Conservation (phyloP, 2,888 invertebrate species). For the Diarsia brunnea region DNA sequence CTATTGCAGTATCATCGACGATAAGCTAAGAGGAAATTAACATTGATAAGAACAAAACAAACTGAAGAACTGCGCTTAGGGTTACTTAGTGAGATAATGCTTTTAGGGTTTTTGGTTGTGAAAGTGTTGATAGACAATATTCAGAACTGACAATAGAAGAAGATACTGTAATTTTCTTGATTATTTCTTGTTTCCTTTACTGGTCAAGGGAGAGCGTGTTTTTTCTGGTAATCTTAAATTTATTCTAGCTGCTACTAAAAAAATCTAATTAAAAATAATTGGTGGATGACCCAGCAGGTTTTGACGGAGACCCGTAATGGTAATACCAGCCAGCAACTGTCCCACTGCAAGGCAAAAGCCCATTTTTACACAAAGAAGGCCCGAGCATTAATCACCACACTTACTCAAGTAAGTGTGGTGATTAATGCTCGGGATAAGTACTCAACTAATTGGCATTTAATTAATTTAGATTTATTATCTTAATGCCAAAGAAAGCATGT, state of each 20-base stretch:
- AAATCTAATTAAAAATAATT: neutral
- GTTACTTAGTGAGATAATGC: neutral
- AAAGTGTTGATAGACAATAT: neutral
- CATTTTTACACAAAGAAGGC: neutral
- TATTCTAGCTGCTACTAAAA: neutral
- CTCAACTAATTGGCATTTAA: too few relatives aligned
- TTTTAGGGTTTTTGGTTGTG: neutral
- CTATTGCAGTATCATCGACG: too few relatives aligned
- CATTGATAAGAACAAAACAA: conserved; percentile 9
- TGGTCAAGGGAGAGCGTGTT: too few relatives aligned
- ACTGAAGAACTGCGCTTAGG: neutral
- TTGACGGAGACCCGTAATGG: neutral
- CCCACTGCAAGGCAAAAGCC: neutral
- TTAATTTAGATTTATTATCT: too few relatives aligned
- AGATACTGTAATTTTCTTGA: neutral
- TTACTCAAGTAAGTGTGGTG: too few relatives aligned
- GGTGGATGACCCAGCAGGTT: neutral
- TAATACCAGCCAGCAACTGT: neutral
- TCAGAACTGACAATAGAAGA: neutral
- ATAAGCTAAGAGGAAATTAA: conserved; percentile 1
- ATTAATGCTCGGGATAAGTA: too few relatives aligned
- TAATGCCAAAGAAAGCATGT: too few relatives aligned
- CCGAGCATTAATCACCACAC: neutral
- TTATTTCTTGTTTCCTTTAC: neutral
- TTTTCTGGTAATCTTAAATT: too few relatives aligned